Conservation (phyloP, 2,113 vertebrate genomes). For the Cyanoderma ruficeps region DNA sequence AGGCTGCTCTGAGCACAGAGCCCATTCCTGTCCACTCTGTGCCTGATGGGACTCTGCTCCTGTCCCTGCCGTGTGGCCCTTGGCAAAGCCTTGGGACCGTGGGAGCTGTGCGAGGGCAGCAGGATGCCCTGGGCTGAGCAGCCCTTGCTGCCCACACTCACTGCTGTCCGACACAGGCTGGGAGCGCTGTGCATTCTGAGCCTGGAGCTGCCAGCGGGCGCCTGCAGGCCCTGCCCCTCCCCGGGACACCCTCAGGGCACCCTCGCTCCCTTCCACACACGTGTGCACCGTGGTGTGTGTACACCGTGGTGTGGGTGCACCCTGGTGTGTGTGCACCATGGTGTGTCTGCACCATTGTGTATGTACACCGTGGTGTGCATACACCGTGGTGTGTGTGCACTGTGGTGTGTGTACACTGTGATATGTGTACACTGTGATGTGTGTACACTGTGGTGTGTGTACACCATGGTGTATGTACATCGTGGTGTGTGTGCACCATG, state of each 20-base stretch:
- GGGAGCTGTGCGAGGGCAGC: fast-evolving
- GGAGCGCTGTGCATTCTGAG: fast-evolving
- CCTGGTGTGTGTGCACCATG: not conserved
- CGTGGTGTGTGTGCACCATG: not conserved
- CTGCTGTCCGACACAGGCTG: fast-evolving
- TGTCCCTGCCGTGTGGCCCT: not conserved
- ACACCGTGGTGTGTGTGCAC: not conserved
- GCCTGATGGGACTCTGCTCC: not conserved
- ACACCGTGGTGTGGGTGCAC: not conserved
- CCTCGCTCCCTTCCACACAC: fast-evolving
- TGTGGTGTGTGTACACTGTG: not conserved
- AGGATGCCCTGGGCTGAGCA: not conserved
- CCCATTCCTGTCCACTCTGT: not conserved
- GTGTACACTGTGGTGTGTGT: not conserved
- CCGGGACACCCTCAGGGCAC: not conserved
- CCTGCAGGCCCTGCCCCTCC: not conserved
- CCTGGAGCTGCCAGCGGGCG: not conserved
- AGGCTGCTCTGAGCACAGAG: not conserved
- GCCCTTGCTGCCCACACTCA: not conserved
- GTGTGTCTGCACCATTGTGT: too few species aligned
- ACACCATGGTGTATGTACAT: not conserved
- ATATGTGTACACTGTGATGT: not conserved
- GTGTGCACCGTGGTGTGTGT: not conserved
- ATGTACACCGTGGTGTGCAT: not conserved
- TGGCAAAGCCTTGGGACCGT: not conserved